phyloP scores from a whole-genome alignment of 1,140 invertebrate genomes.

The Paraescarpia echinospica region DNA sequence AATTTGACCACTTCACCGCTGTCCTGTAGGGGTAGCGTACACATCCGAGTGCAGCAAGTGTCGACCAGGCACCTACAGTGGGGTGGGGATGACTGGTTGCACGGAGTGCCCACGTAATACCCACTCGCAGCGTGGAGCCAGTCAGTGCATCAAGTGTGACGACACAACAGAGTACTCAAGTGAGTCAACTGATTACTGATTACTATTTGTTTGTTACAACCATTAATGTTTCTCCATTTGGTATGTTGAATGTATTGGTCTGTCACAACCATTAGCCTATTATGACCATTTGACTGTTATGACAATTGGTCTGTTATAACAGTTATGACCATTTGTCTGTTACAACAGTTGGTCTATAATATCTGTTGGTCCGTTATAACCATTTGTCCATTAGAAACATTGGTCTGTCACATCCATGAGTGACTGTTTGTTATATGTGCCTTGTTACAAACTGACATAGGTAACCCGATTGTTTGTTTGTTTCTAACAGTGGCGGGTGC shows the following conservation, averaged over 20 bases:
- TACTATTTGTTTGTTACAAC: no score
- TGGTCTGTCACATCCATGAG: not conserved
- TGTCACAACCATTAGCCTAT: no score
- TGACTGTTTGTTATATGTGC: no score
- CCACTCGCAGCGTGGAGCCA: slow-evolving; percentile 58
- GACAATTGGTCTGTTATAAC: no score
- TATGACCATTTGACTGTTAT: no score
- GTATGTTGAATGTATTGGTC: no score
- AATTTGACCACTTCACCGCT: not conserved
- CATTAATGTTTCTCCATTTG: no score
- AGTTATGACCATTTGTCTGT: no score
- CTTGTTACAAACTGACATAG: not conserved
- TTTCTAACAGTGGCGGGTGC: slow-evolving; percentile 58
- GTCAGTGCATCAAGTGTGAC: slow-evolving; percentile 60
- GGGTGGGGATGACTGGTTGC: slow-evolving; percentile 59
- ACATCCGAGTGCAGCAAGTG: slow-evolving; percentile 66
- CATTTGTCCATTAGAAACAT: not conserved
- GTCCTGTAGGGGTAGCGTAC: slow-evolving; percentile 63
- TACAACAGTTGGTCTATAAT: no score
- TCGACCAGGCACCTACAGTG: slow-evolving; percentile 63
- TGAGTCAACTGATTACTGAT: slow-evolving; percentile 35
- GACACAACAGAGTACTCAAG: slow-evolving; percentile 56
- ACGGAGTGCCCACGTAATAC: slow-evolving; percentile 60
- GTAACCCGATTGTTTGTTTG: slow-evolving; percentile 16
- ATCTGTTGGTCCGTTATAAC: no score